phyloP scores from a whole-genome alignment of 2,113 vertebrate genomes.

The Hepsetus odoe region DNA sequence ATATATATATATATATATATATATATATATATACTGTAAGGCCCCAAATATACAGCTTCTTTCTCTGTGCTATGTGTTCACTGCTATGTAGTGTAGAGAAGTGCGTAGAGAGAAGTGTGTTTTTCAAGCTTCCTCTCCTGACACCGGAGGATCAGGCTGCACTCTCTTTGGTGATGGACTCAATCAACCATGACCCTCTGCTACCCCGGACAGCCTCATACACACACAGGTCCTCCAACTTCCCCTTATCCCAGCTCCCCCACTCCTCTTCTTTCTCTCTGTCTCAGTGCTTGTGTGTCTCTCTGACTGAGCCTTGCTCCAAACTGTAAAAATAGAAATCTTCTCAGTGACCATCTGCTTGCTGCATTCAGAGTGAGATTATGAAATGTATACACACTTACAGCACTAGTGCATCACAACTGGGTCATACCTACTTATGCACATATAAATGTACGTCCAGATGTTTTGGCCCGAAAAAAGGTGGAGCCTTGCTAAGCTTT shows the following conservation, averaged over 20 bases:
- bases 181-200: slow-evolving; percentile 35
- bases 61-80: too few relatives aligned
- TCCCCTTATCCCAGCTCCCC: background rate
- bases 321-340: slow-evolving; percentile 33
- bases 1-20: too few relatives aligned
- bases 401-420: background rate
- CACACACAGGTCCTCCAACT: background rate
- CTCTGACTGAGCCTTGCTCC: slow-evolving; percentile 12
- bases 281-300: background rate
- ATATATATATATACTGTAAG: too few relatives aligned
- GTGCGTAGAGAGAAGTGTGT: slow-evolving; percentile 40
- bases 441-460: slow-evolving; percentile 12
- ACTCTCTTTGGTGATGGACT: slow-evolving; percentile 37
- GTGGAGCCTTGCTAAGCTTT: background rate
- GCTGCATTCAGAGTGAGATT: slow-evolving; percentile 29
- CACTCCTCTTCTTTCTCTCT: background rate
- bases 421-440: slow-evolving; percentile 10
- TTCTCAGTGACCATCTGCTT: slow-evolving; percentile 42
- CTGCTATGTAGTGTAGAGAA: too few relatives aligned
- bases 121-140: slow-evolving; percentile 37
- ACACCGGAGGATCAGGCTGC: slow-evolving; percentile 19
- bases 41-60: too few relatives aligned
- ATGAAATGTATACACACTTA: slow-evolving; percentile 28
- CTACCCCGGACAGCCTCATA: slow-evolving; percentile 5
- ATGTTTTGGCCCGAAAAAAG: slow-evolving; percentile 13